Evolutionary conservation across 2,113 vertebrate species (phyloP), one percentile per base, ranked within the genome.

Genomic region (Pyxicephalus adspersus): DNA sequence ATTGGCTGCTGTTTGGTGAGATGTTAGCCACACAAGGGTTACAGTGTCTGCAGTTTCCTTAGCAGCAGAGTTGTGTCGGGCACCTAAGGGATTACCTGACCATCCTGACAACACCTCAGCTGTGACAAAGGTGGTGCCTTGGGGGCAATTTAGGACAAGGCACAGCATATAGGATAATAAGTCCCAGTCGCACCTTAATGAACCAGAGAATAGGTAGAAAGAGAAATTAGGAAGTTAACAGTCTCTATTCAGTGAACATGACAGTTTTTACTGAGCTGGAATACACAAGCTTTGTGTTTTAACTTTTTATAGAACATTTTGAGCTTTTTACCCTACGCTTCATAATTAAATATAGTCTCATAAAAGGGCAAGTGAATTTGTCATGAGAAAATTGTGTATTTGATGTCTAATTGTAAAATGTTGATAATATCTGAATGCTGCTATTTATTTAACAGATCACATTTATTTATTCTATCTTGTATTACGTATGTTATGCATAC

Each of bases 131-230:
- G 85, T 87, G 88, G 91, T 91, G 91, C 91, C 91, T 92, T 87
- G 94, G 94, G 92, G 93, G 91, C 92, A 94, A 84, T 94, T 95
- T 94, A 83, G 89, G 87, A 87, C 91, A 89, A 91, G 92, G 91
- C 89, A 88, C 89, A 91, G 91, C 93, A 91, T 89, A 87, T 87
- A 85, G 88, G 86, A 81, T 91, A 90, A 90, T 90, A 92, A 93
- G 93, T 95, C 93, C 92, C 90, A 84, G 83, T 87, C 87, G 93
- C 87, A 88, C 89, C 89, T 88, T 90, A 89, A 91, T 90, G 92
- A 92, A 89, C 89, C 91, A 79, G 87, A 85, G 90, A 86, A 89
- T 91, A 89, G 89, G 87, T 89, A 83, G 83, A 88, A 64, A 70
- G 84, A 84, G 88, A 87, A 88, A 91, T 86, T 87, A 89, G 83